Conservation (phyloP, 2,113 vertebrate genomes). For the Heterochromis multidens region DNA sequence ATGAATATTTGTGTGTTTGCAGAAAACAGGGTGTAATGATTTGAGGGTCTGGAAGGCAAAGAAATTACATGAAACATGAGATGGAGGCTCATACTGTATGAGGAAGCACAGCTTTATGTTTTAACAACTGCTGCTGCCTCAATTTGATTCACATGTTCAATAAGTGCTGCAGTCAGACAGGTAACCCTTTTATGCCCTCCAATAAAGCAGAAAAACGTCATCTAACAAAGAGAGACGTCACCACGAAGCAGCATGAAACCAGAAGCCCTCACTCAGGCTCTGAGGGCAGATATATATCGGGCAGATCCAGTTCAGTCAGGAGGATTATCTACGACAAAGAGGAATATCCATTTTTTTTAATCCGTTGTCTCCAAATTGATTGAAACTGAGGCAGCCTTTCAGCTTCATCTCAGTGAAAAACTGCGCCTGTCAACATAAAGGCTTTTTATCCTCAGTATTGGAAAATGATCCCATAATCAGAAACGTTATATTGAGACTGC, state of each 20-base stretch:
- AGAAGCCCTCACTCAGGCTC: background rate
- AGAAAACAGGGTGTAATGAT: no score
- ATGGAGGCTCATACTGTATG: no score
- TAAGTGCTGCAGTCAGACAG: background rate
- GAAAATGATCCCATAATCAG: background rate
- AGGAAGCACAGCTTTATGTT: no score
- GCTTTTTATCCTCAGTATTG: background rate
- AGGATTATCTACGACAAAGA: rapidly evolving
- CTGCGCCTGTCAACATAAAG: background rate
- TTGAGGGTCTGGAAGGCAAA: background rate
- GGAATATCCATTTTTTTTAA: background rate
- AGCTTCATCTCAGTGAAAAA: no score
- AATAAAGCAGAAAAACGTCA: background rate
- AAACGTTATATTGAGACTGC: background rate
- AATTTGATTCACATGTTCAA: no score
- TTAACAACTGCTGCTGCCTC: no score
- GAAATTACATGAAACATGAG: background rate
- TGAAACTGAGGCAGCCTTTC: no score
- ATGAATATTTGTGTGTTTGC: no score
- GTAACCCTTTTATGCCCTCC: background rate
- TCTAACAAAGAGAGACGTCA: background rate
- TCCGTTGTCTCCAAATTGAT: no score
- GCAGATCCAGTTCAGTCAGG: background rate
- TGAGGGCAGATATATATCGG: background rate
- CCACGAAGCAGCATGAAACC: background rate